Evolutionary conservation across 2,113 vertebrate genomes (phyloP).

Genomic region (Tringa solitaria): DNA sequence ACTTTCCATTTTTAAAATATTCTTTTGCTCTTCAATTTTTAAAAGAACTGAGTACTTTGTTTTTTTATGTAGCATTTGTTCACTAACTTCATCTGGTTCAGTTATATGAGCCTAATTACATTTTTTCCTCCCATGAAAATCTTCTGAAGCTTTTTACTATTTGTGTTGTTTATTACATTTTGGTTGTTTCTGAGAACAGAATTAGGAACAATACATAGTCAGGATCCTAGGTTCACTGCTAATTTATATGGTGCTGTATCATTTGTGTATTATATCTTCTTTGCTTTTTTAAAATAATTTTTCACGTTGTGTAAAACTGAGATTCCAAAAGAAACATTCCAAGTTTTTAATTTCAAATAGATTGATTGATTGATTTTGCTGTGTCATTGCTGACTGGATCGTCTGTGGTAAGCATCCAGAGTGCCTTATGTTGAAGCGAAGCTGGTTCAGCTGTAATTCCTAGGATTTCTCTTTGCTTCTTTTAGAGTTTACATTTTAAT

Average conservation of each 20-base stretch:
- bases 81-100: neutral
- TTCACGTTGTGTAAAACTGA: neutral
- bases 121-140: neutral
- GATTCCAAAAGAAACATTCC: neutral
- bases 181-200: neutral
- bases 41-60: neutral
- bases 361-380: neutral
- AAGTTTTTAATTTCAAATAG: neutral
- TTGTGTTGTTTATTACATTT: neutral
- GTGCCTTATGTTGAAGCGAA: neutral
- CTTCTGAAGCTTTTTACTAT: neutral
- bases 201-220: neutral
- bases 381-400: neutral
- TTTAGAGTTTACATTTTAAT: neutral
- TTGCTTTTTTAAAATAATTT: neutral
- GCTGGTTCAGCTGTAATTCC: neutral
- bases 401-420: neutral
- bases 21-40: neutral
- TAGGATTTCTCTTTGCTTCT: neutral
- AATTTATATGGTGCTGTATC: accelerated
- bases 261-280: neutral
- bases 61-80: neutral
- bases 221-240: neutral
- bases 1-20: neutral
- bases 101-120: neutral